Percentiles rank a stretch among this genome's conserved stretches.
Evolutionary conservation across 2,888 invertebrate species (phyloP).

Genomic region (Hypselothyrea guttata): DNA sequence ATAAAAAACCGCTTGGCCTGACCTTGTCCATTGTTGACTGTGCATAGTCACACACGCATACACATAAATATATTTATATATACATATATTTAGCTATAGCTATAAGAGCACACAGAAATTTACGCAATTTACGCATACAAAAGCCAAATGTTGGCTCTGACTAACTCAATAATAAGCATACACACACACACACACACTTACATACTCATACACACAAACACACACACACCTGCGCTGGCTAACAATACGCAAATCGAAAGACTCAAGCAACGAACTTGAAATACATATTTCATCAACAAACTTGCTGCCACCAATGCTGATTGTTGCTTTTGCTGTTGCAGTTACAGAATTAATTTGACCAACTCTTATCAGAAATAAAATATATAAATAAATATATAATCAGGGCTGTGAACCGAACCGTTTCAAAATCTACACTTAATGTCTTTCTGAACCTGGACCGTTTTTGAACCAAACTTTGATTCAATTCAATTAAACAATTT

Average conservation of each 20-base stretch:
- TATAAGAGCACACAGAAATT: conserved; percentile 44
- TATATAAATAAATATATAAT: too few species aligned
- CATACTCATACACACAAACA: conserved; percentile 8
- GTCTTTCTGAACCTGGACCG: too few species aligned
- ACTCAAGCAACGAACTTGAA: conserved; percentile 75
- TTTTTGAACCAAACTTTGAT: too few species aligned
- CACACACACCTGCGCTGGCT: conserved; percentile 2
- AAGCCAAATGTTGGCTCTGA: conserved; percentile 50
- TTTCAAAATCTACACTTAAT: too few species aligned
- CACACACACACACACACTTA: conserved; percentile 10
- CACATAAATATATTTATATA: conserved; percentile 13
- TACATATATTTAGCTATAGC: conserved; percentile 5
- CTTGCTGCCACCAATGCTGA: conserved; percentile 13
- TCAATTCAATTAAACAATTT: too few species aligned
- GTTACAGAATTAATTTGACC: conserved; percentile 55
- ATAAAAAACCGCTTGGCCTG: conserved; percentile 69
- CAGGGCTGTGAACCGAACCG: too few species aligned
- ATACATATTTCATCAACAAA: conserved; percentile 62
- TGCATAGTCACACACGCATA: conserved; percentile 41
- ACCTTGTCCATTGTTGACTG: conserved; percentile 74
- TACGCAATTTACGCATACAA: conserved; percentile 58
- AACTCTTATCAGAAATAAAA: conserved; percentile 13
- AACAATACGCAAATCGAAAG: conserved; percentile 66
- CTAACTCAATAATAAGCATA: conserved; percentile 51
- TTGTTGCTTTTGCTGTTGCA: conserved; percentile 28